Base-by-base conservation (phyloP, 2,113 vertebrate species). In the Microcebus murinus region DNA sequence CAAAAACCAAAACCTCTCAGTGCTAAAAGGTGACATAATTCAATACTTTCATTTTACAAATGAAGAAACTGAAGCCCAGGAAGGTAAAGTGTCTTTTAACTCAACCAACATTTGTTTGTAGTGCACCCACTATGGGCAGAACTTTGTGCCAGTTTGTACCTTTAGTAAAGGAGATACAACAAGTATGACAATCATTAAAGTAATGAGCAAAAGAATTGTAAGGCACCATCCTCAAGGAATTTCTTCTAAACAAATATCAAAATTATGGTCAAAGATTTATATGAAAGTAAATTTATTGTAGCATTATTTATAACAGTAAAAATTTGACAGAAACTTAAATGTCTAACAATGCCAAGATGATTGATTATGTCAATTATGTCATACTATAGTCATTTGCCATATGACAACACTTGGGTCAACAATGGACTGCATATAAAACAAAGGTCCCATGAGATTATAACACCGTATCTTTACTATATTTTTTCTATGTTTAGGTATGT, bases 161-260 rank as follows among this genome's bases (percentile, higher is more conserved):
- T 52, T 91, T 84, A 63, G 12, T 52, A 92, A 6, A 4, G 1
- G 34, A 95, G n/a, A 61, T 34, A 52, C 71, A 63, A 84, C 25
- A 68, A 86, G 36, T 31, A 39, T 25, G n/a, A 13, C 25, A n/a
- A 7, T 77, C 59, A 80, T 65, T 84, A 70, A 95, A 83, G 77
- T 31, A 94, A 61, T 9, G 59, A 34, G 20, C 52, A 71, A 48
- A 61, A 87, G 50, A 81, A 25, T 52, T 87, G 8, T 84, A 74
- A 93, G 29, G 2, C 55, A 59, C 12, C 55, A 48, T 77, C 36
- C 83, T 77, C 67, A 89, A 70, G 36, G 17, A 94, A 85, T 70
- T 34, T 86, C 55, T 87, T 91, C 59, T 83, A 93, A 94, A 18
- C 18, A 77, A 92, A 91, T 15, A 91, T 42, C 20, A 70, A 94